Evolutionary conservation across 1,140 invertebrate species (phyloP).

Genomic region (Dendrolimus kikuchii): DNA sequence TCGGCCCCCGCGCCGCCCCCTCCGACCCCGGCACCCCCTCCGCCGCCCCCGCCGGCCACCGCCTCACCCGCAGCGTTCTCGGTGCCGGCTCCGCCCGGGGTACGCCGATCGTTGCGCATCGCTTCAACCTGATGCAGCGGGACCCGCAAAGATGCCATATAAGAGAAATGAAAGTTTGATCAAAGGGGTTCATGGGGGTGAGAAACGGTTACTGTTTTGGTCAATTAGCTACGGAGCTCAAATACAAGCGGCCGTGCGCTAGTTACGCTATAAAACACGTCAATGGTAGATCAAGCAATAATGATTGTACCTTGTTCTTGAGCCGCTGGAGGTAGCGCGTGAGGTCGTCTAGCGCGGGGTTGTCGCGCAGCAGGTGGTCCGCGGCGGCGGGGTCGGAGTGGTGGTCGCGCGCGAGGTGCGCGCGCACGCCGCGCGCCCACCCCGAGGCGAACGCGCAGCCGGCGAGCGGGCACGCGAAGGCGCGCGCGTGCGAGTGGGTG

Average conservation of each 20-base stretch:
- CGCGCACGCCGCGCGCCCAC: constrained; percentile 82
- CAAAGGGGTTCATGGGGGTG: too few species aligned
- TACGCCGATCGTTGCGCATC: constrained; percentile 32
- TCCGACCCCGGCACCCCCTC: constrained; percentile 23
- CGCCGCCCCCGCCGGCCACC: constrained; percentile 20
- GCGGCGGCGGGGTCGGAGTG: constrained; percentile 75
- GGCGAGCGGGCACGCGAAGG: constrained; percentile 78
- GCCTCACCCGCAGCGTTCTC: constrained; percentile 19
- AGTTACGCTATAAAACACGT: too few species aligned
- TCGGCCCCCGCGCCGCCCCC: constrained; percentile 31
- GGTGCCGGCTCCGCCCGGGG: constrained; percentile 6
- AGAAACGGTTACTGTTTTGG: not conserved
- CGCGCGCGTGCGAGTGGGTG: constrained; percentile 81
- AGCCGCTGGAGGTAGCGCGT: constrained; percentile 80
- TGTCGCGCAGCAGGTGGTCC: constrained; percentile 76
- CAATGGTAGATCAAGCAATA: too few species aligned
- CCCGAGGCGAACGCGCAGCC: constrained; percentile 82
- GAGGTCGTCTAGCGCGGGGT: constrained; percentile 82
- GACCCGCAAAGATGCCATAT: too few species aligned
- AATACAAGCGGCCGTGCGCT: too few species aligned
- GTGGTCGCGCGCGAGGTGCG: constrained; percentile 79
- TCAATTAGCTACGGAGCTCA: too few species aligned
- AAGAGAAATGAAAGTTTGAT: not conserved
- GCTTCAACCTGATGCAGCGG: constrained; percentile 43
- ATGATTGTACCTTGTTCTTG: constrained; percentile 75